phyloP scores from a whole-genome alignment of 2,113 vertebrate genomes.

The Serilophus lunatus region DNA sequence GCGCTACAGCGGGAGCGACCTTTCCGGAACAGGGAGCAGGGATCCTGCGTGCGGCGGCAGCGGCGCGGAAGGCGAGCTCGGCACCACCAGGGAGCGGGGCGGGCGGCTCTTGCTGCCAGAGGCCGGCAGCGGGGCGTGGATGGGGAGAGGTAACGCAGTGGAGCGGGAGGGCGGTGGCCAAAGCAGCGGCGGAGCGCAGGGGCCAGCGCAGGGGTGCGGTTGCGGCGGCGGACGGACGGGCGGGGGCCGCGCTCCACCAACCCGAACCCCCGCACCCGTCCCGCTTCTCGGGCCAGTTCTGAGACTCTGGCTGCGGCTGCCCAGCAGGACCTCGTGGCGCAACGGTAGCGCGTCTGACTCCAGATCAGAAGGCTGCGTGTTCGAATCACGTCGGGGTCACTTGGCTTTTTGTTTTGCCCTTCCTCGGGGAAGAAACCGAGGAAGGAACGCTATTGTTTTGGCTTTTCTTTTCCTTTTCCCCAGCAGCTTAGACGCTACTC shows the following conservation, averaged over 20 bases:
- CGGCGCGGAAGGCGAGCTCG: background rate
- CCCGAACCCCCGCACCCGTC: fast-evolving
- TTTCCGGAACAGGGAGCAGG: fast-evolving
- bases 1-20: fast-evolving
- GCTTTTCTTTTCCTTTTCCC: fast-evolving
- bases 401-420: fast-evolving
- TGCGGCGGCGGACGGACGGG: fast-evolving
- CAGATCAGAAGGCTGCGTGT: slow-evolving; percentile 80
- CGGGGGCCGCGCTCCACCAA: fast-evolving
- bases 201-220: background rate
- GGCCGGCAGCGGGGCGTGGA: background rate
- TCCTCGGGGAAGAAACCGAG: fast-evolving
- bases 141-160: too few relatives aligned
- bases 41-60: too few relatives aligned
- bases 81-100: too few relatives aligned
- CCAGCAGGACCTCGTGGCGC: slow-evolving; percentile 67
- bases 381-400: slow-evolving; percentile 77
- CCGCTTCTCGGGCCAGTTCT: fast-evolving
- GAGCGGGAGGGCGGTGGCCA: background rate
- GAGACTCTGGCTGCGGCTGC: fast-evolving
- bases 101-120: background rate
- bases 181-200: background rate
- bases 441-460: fast-evolving
- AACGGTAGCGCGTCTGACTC: slow-evolving; percentile 77
- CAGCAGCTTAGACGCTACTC: background rate